A percentile compares a stretch with the other conserved stretches of the same genome.
phyloP scores from a whole-genome alignment of 2,797 vertebrate species.

The Hydrolagus colliei region DNA sequence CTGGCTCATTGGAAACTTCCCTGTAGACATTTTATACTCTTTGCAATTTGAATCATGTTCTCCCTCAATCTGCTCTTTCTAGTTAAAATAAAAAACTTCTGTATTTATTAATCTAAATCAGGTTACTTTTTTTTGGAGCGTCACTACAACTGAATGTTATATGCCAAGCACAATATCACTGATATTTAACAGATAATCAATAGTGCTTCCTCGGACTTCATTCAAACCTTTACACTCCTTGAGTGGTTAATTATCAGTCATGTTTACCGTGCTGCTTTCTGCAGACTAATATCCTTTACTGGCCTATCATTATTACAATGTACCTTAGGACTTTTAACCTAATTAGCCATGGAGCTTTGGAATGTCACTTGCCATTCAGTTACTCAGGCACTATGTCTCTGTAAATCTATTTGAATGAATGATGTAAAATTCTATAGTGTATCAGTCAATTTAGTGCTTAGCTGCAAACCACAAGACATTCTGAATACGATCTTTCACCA shows the following conservation, averaged over 20 bases:
- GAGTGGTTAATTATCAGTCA: background rate
- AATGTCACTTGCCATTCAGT: background rate
- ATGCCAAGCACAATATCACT: background rate
- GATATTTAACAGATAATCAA: background rate
- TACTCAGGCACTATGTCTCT: background rate
- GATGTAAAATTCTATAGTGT: background rate
- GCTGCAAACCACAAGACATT: background rate
- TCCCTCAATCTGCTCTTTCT: no score
- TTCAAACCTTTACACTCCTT: background rate
- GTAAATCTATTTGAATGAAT: background rate
- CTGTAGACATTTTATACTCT: background rate
- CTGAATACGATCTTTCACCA: background rate
- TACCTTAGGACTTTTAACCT: background rate
- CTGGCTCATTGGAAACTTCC: background rate
- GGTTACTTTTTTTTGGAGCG: background rate
- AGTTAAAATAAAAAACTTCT: background rate
- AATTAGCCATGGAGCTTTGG: background rate
- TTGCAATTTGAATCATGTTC: background rate
- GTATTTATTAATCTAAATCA: background rate
- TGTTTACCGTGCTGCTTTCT: background rate
- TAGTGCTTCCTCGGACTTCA: background rate
- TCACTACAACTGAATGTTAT: background rate
- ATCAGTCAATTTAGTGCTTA: background rate
- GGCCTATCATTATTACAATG: background rate
- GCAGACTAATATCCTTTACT: background rate